Percentiles rank a stretch among this genome's conserved stretches.
Conservation (phyloP, 2,888 invertebrate genomes). For the Watsonalla binaria region DNA sequence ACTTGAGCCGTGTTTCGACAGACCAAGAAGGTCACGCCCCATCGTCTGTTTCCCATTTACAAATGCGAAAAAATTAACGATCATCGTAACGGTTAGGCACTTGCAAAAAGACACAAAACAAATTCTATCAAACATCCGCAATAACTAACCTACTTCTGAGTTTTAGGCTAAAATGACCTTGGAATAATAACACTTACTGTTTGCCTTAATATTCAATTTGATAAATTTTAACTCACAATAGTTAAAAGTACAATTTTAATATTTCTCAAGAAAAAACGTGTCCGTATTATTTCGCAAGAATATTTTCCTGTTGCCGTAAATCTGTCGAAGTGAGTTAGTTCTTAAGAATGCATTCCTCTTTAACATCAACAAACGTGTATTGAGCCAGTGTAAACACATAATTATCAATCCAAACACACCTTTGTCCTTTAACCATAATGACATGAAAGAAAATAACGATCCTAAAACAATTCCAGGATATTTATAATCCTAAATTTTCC, state of each 20-base stretch:
- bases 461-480: no score
- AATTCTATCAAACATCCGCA: no score
- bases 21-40: slow-evolving; percentile 21
- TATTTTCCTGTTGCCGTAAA: not conserved
- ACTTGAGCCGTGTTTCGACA: slow-evolving; percentile 17
- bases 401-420: not conserved
- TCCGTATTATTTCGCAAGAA: not conserved
- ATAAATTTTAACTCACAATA: no score
- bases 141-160: no score
- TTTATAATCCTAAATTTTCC: no score
- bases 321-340: not conserved
- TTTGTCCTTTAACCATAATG: not conserved
- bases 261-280: no score
- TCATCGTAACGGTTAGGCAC: slow-evolving; percentile 25
- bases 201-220: no score
- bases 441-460: not conserved
- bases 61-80: slow-evolving; percentile 15
- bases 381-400: not conserved
- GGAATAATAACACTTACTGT: no score
- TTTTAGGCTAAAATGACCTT: no score
- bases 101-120: not conserved
- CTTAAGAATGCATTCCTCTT: not conserved
- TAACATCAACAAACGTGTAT: not conserved
- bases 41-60: slow-evolving; percentile 16
- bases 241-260: no score